Conservation (phyloP, 2,888 invertebrate species). For the Xiphydria camelus region DNA sequence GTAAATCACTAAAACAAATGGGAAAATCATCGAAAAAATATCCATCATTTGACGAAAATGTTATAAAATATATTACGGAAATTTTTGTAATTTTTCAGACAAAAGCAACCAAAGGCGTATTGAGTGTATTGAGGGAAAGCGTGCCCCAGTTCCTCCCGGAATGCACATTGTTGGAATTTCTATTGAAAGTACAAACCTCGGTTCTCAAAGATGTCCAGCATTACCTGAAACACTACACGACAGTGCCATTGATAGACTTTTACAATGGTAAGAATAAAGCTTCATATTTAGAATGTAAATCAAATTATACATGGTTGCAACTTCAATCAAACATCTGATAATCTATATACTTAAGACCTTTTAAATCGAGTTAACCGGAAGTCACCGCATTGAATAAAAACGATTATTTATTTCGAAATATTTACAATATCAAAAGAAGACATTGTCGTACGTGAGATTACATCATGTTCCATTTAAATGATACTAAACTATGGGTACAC, state of each 20-base stretch:
- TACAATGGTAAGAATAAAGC: conserved; percentile 42
- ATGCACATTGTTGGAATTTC: conserved; percentile 35
- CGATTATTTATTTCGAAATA: conserved; percentile 57
- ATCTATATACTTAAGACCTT: too few relatives aligned
- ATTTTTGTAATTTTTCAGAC: conserved; percentile 19
- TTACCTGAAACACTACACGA: conserved; percentile 23
- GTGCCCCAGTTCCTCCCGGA: conserved; percentile 35
- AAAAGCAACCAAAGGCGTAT: conserved; percentile 17
- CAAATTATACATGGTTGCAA: too few relatives aligned
- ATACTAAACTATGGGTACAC: conserved; percentile 43
- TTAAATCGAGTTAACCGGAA: too few relatives aligned
- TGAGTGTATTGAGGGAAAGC: conserved; percentile 22
- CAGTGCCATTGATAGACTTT: conserved; percentile 24
- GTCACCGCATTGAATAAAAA: conserved; percentile 54
- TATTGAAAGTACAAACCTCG: conserved; percentile 27
- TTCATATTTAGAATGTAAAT: too few relatives aligned
- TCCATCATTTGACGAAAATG: too few relatives aligned
- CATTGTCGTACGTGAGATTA: conserved; percentile 30
- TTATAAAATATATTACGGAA: too few relatives aligned
- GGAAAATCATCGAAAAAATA: too few relatives aligned
- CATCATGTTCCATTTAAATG: conserved; percentile 39
- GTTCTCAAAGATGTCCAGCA: conserved; percentile 32
- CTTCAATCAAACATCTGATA: too few relatives aligned
- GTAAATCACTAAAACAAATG: too few relatives aligned
- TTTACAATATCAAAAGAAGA: conserved; percentile 54